A percentile compares a stretch with the other conserved stretches of the same genome.
Conservation (phyloP, 2,797 vertebrate genomes). For the Takifugu ocellatus region DNA sequence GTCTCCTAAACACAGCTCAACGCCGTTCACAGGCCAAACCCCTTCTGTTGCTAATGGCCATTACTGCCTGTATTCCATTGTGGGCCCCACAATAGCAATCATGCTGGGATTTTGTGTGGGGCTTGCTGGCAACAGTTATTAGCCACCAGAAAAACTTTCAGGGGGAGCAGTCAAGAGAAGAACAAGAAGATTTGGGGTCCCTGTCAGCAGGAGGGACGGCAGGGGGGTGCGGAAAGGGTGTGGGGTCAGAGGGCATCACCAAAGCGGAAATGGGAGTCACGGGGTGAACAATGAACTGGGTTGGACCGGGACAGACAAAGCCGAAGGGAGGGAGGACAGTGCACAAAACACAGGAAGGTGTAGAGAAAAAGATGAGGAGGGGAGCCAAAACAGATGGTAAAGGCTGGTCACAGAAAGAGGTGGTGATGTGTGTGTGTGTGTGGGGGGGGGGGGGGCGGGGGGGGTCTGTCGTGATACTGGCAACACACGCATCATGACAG, state of each 20-base stretch:
- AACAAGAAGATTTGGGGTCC: slow-evolving; percentile 76
- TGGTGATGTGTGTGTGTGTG: slow-evolving; percentile 1
- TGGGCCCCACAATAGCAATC: slow-evolving; percentile 70
- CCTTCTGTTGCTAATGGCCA: slow-evolving; percentile 70
- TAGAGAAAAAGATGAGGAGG: slow-evolving; percentile 73
- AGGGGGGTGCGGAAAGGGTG: slow-evolving; percentile 47
- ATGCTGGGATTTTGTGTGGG: slow-evolving; percentile 73
- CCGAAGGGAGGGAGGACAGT: slow-evolving; percentile 53
- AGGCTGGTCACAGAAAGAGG: slow-evolving; percentile 53
- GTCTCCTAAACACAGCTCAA: slow-evolving; percentile 56
- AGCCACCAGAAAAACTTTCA: slow-evolving; percentile 65
- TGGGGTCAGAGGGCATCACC: slow-evolving; percentile 68
- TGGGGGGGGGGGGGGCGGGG: slow-evolving; percentile 27
- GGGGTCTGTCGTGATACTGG: slow-evolving; percentile 39
- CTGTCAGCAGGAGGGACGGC: slow-evolving; percentile 43
- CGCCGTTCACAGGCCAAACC: slow-evolving; percentile 49
- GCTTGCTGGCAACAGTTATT: slow-evolving; percentile 76
- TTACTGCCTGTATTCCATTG: slow-evolving; percentile 72
- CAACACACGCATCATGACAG: slow-evolving; percentile 42
- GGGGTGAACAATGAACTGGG: slow-evolving; percentile 68
- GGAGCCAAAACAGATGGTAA: slow-evolving; percentile 75
- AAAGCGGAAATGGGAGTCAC: slow-evolving; percentile 72
- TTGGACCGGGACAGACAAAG: slow-evolving; percentile 65
- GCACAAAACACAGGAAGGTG: slow-evolving; percentile 79
- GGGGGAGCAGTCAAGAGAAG: slow-evolving; percentile 63